Conservation (phyloP, 2,888 invertebrate species). For the Euplagia quadripunctaria region DNA sequence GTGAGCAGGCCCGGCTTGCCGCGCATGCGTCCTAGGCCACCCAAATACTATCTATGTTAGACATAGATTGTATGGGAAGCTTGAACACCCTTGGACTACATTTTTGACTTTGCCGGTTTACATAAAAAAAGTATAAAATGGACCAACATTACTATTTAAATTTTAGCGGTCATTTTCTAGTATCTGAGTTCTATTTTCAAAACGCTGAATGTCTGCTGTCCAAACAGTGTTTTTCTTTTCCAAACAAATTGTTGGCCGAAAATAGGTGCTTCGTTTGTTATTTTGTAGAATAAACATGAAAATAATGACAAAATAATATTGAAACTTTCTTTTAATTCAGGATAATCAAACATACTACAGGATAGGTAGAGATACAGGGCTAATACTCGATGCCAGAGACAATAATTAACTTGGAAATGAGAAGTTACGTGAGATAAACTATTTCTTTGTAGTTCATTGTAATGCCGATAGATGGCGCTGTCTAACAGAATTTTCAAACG, state of each 20-base stretch:
- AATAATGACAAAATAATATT: neutral
- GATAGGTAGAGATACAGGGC: neutral
- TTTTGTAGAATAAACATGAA: neutral
- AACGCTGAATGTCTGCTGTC: neutral
- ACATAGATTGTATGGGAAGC: slow-evolving; percentile 33
- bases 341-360: neutral
- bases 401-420: neutral
- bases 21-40: slow-evolving; percentile 76
- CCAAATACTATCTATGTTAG: slow-evolving; percentile 59
- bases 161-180: neutral
- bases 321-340: neutral
- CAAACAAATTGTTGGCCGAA: neutral
- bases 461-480: neutral
- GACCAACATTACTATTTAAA: neutral
- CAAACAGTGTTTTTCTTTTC: neutral
- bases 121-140: neutral
- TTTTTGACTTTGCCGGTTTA: slow-evolving; percentile 3
- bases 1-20: slow-evolving; percentile 60
- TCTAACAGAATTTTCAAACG: neutral
- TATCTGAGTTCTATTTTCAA: neutral
- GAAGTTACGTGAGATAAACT: neutral
- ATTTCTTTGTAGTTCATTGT: neutral
- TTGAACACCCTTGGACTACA: slow-evolving; percentile 34
- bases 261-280: neutral
- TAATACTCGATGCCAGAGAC: neutral